Evolutionary conservation across 2,113 vertebrate species (phyloP).

Genomic region (Neolamprologus toae): DNA sequence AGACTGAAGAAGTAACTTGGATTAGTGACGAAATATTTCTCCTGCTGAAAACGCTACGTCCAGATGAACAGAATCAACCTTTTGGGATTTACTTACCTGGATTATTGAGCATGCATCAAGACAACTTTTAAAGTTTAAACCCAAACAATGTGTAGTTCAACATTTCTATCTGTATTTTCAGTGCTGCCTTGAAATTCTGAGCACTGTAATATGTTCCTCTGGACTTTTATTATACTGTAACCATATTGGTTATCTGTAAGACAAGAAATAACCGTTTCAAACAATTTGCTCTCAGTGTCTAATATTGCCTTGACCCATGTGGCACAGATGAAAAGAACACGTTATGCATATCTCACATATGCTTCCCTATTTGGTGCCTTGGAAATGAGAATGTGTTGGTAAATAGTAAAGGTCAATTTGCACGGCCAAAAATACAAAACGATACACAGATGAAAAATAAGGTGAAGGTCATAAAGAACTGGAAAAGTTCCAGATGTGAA

Average conservation of each 20-base stretch:
- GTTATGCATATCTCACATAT: background rate
- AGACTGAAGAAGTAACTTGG: background rate
- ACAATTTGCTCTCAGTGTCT: background rate
- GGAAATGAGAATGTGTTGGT: background rate
- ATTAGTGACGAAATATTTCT: background rate
- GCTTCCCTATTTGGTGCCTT: background rate
- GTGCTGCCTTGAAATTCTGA: background rate
- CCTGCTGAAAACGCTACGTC: background rate
- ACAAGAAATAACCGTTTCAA: background rate
- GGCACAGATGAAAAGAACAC: background rate
- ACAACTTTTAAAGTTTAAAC: background rate
- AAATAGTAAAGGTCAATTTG: background rate
- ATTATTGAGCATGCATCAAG: background rate
- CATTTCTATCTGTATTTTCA: fast-evolving
- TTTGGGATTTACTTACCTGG: background rate
- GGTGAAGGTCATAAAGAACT: background rate
- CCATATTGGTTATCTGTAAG: background rate
- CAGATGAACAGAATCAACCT: background rate
- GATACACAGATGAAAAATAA: background rate
- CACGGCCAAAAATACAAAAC: fast-evolving
- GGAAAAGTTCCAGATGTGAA: background rate
- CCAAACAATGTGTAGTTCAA: background rate
- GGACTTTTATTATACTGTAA: background rate
- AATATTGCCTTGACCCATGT: background rate
- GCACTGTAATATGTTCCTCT: background rate